Percentiles rank a stretch among this genome's conserved stretches.
phyloP scores from a whole-genome alignment of 2,113 vertebrate genomes.

The Rhinogobius similis region DNA sequence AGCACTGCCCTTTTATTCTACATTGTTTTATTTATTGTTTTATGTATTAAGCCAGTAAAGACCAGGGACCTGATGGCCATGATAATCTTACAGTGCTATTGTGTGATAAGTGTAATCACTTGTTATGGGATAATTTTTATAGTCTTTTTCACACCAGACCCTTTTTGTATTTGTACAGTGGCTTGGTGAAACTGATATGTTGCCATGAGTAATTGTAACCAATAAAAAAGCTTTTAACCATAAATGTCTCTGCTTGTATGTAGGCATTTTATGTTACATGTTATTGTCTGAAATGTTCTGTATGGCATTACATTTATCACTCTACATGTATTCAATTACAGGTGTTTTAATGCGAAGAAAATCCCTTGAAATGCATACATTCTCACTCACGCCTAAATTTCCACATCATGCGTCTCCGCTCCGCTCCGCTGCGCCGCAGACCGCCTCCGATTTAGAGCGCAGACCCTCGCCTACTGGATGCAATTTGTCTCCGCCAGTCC shows the following conservation, averaged over 20 bases:
- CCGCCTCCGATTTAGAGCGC: too few species aligned
- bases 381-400: too few species aligned
- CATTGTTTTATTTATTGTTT: conserved; percentile 63
- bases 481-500: too few species aligned
- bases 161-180: conserved; percentile 91
- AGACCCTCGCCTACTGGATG: too few species aligned
- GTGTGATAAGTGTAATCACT: conserved; percentile 85
- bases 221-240: conserved; percentile 96
- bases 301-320: background rate
- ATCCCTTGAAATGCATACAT: too few species aligned
- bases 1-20: conserved; percentile 81
- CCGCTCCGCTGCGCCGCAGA: too few species aligned
- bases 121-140: conserved; percentile 88
- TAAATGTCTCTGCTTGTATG: background rate
- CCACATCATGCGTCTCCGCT: too few species aligned
- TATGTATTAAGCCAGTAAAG: conserved; percentile 81
- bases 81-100: conserved; percentile 86
- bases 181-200: conserved; percentile 90
- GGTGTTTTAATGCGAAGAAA: background rate
- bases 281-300: background rate
- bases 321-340: background rate
- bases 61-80: conserved; percentile 84
- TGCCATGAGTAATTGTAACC: conserved; percentile 95
- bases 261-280: background rate
- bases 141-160: conserved; percentile 84